Conservation (phyloP, 2,888 invertebrate genomes). For the Scrobipalpa atriplicella region DNA sequence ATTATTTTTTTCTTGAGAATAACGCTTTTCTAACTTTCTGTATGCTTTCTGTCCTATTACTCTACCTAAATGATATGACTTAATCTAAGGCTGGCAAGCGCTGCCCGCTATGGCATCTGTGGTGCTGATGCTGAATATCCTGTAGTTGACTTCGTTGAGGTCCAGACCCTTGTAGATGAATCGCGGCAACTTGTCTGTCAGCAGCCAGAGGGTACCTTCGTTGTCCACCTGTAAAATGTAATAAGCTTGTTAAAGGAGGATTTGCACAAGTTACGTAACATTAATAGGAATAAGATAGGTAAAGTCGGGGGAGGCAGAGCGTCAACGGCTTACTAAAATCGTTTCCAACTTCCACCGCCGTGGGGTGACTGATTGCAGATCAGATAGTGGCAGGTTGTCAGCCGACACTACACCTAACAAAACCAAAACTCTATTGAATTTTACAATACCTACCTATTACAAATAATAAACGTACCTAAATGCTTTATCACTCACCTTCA, state of each 20-base stretch:
- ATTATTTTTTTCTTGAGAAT: too few relatives aligned
- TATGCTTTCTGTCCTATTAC: too few relatives aligned
- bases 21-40: too few relatives aligned
- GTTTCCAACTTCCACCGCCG: too few relatives aligned
- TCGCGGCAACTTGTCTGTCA: conserved; percentile 89
- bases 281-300: too few relatives aligned
- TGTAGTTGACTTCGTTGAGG: conserved; percentile 86
- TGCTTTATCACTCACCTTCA: conserved; percentile 82
- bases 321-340: too few relatives aligned
- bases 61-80: neutral
- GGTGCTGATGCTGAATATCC: conserved; percentile 81
- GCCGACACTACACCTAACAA: too few relatives aligned
- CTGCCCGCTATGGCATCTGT: conserved; percentile 82
- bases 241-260: neutral
- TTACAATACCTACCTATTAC: too few relatives aligned
- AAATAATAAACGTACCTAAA: neutral
- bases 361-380: too few relatives aligned
- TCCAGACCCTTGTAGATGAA: conserved; percentile 86
- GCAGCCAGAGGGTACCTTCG: conserved; percentile 84
- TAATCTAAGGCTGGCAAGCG: conserved; percentile 61
- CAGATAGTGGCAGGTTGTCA: too few relatives aligned
- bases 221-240: conserved; percentile 78
- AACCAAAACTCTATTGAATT: too few relatives aligned
- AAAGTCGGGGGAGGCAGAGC: too few relatives aligned
- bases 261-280: neutral